Evolutionary conservation across 2,888 invertebrate species (phyloP).

Genomic region (Biston stratarius): DNA sequence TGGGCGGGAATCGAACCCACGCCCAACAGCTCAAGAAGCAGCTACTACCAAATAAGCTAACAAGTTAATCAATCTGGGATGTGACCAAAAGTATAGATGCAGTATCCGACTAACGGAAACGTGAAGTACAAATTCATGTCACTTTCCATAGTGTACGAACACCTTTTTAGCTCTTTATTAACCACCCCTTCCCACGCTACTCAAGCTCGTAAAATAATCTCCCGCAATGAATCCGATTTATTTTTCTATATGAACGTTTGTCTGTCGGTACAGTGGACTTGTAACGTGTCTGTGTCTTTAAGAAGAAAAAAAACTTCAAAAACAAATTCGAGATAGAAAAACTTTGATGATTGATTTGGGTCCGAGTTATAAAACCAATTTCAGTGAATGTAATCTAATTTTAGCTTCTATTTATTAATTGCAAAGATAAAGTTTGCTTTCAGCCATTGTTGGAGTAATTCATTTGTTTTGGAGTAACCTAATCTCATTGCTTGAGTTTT

Average conservation of each 20-base stretch:
- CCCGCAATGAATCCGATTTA: slow-evolving; percentile 31
- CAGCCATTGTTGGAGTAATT: neutral
- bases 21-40: no score
- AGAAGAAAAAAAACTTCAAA: slow-evolving; percentile 11
- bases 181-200: slow-evolving; percentile 26
- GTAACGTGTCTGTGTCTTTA: slow-evolving; percentile 19
- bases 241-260: slow-evolving; percentile 25
- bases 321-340: neutral
- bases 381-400: slow-evolving; percentile 10
- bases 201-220: slow-evolving; percentile 27
- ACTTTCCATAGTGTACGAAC: neutral
- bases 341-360: slow-evolving; percentile 27
- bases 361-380: slow-evolving; percentile 14
- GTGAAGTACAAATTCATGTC: no score
- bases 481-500: slow-evolving; percentile 1
- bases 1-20: no score
- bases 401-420: slow-evolving; percentile 10
- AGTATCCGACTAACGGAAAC: no score
- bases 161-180: neutral
- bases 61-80: no score
- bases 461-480: slow-evolving; percentile 20
- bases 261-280: slow-evolving; percentile 1
- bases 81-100: no score
- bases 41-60: no score
- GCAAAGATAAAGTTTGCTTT: slow-evolving; percentile 18